These are phyloP conservation scores for Galerucella calmariensis DNA, from an alignment of 2,888 invertebrate species.

Conservation along the genomic window DNA sequence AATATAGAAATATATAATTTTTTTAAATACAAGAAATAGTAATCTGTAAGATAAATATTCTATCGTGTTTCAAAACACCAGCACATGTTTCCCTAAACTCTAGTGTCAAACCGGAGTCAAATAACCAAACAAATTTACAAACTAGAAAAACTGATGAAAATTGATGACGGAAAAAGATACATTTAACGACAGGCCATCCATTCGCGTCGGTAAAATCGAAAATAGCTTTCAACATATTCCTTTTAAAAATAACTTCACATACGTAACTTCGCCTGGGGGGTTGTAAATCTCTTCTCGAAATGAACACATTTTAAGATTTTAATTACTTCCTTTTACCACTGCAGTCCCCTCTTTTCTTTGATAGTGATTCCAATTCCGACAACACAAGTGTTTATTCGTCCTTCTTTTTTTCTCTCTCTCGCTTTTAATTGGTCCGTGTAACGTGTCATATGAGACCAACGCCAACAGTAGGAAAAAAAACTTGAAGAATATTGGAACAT, in stretches of 20 bases:
- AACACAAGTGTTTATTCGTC: background rate
- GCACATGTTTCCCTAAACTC: background rate
- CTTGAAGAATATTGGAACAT: background rate
- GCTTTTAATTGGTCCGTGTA: background rate
- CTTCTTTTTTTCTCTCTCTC: background rate
- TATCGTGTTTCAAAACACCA: slow-evolving; percentile 5
- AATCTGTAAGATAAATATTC: background rate
- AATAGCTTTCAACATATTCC: slow-evolving; percentile 10
- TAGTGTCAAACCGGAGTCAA: background rate
- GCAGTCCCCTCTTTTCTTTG: slow-evolving; percentile 11
- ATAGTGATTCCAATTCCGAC: slow-evolving; percentile 18
- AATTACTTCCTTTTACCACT: slow-evolving; percentile 19
- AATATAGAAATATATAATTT: no score
- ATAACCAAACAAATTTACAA: slow-evolving; percentile 9
- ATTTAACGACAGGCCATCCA: slow-evolving; percentile 9
- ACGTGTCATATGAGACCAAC: background rate
- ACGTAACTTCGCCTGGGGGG: slow-evolving; percentile 9
- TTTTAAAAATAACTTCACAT: slow-evolving; percentile 16
- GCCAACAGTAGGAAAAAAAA: background rate
- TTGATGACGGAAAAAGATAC: slow-evolving; percentile 16
- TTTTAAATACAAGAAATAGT: no score
- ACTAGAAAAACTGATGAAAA: slow-evolving; percentile 16
- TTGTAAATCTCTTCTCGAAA: slow-evolving; percentile 26
- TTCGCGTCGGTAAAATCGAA: background rate
- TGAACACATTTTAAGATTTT: slow-evolving; percentile 26